phyloP scores from a whole-genome alignment of 2,888 invertebrate genomes.

The Hedychridium roseum region DNA sequence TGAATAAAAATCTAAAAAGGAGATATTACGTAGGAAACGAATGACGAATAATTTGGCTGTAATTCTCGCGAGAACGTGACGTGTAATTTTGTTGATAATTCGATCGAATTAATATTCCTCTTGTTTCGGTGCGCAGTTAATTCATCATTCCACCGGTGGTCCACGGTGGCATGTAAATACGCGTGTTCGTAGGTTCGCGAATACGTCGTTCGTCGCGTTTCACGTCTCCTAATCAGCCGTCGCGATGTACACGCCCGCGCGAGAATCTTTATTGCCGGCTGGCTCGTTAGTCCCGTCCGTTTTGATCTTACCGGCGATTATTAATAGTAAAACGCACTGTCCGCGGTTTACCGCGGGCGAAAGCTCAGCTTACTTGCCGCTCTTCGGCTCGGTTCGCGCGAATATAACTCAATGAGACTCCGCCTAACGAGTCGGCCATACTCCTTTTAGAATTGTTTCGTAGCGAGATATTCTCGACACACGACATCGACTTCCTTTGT shows the following conservation, averaged over 20 bases:
- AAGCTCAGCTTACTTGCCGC: neutral
- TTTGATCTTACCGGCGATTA: slow-evolving; percentile 39
- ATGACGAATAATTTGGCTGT: too few species aligned
- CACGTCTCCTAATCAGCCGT: slow-evolving; percentile 41
- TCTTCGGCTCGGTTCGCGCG: neutral
- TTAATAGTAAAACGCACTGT: slow-evolving; percentile 23
- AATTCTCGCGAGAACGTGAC: too few species aligned
- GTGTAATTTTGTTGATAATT: too few species aligned
- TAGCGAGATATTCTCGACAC: too few species aligned
- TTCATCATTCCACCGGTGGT: slow-evolving; percentile 27
- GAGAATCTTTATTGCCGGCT: slow-evolving; percentile 43
- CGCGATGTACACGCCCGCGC: slow-evolving; percentile 28
- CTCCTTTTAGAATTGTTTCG: too few species aligned
- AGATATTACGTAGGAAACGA: too few species aligned
- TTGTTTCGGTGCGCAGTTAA: too few species aligned
- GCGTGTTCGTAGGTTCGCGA: slow-evolving; percentile 44
- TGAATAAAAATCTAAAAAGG: too few species aligned
- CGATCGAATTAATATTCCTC: too few species aligned
- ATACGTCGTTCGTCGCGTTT: slow-evolving; percentile 40
- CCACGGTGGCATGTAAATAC: slow-evolving; percentile 28
- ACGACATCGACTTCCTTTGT: too few species aligned
- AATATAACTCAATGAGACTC: neutral
- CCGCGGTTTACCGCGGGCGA: neutral
- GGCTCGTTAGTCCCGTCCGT: slow-evolving; percentile 43
- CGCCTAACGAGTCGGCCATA: too few species aligned